A percentile compares a stretch with the other conserved stretches of the same genome.
Evolutionary conservation across 2,888 invertebrate genomes (phyloP).

Genomic region (Seladonia tumulorum): DNA sequence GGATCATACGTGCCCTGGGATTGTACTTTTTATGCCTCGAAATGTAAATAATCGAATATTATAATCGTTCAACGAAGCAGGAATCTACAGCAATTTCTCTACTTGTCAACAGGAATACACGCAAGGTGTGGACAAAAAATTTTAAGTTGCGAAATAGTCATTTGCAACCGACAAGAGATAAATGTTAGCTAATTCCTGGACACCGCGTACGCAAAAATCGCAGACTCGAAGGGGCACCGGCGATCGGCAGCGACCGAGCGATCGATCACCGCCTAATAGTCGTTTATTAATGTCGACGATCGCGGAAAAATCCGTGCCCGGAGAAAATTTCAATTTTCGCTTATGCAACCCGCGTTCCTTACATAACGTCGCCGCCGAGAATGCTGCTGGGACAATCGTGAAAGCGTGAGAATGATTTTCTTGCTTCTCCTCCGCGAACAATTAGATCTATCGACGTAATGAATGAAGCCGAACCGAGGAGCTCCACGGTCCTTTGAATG

Average conservation of each 20-base stretch:
- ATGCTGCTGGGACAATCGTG: conserved; percentile 46
- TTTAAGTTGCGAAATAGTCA: neutral
- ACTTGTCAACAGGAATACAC: neutral
- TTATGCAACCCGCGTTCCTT: conserved; percentile 31
- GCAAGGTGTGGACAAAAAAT: no score
- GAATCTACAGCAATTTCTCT: neutral
- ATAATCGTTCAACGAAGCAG: neutral
- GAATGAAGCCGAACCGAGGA: conserved; percentile 15
- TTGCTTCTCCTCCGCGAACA: conserved; percentile 25
- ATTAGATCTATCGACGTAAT: conserved; percentile 31
- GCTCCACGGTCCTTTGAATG: neutral
- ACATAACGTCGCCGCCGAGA: conserved; percentile 20
- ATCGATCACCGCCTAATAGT: neutral
- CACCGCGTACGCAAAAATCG: neutral
- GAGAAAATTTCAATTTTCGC: conserved; percentile 47
- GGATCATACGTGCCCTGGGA: no score
- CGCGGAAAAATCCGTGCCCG: conserved; percentile 8
- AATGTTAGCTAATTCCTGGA: neutral
- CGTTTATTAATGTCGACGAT: conserved; percentile 26
- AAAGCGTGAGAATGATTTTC: conserved; percentile 53
- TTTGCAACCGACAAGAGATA: neutral
- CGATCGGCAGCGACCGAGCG: neutral
- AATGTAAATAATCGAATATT: neutral
- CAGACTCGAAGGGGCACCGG: neutral
- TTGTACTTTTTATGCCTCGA: neutral